phyloP scores from a whole-genome alignment of 2,888 invertebrate species.

The Torymus auratus region DNA sequence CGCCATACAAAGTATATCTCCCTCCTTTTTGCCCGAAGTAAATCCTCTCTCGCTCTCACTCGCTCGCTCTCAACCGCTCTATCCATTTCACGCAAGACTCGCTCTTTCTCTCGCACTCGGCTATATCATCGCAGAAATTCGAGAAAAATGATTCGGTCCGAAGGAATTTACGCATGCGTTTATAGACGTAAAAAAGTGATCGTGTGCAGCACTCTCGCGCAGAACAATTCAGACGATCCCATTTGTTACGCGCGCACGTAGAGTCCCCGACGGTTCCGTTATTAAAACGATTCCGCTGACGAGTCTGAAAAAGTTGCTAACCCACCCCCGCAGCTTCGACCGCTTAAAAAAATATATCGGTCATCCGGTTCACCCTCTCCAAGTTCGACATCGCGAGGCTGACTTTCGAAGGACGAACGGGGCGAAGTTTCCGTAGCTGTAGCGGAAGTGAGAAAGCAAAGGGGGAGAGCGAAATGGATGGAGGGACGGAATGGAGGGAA shows the following conservation, averaged over 20 bases:
- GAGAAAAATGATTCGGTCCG: neutral
- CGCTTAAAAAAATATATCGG: slow-evolving; percentile 41
- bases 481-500: neutral
- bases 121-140: slow-evolving; percentile 37
- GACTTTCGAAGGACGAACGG: slow-evolving; percentile 7
- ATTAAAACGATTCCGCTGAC: slow-evolving; percentile 55
- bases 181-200: slow-evolving; percentile 37
- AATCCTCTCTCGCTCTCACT: slow-evolving; percentile 7
- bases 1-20: slow-evolving; percentile 9
- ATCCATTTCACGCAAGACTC: slow-evolving; percentile 48
- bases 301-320: slow-evolving; percentile 43
- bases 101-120: neutral
- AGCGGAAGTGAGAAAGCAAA: neutral
- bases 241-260: slow-evolving; percentile 32
- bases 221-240: slow-evolving; percentile 22
- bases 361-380: slow-evolving; percentile 14
- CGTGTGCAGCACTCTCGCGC: neutral
- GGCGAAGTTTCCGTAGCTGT: slow-evolving; percentile 26
- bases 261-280: slow-evolving; percentile 35
- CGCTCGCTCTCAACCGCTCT: neutral
- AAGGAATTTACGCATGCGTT: slow-evolving; percentile 45
- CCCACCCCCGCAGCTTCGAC: no score
- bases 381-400: slow-evolving; percentile 5
- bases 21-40: neutral
- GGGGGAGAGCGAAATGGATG: no score